Evolutionary conservation across 2,113 vertebrate genomes (phyloP).

Genomic region (Toxostoma redivivum): DNA sequence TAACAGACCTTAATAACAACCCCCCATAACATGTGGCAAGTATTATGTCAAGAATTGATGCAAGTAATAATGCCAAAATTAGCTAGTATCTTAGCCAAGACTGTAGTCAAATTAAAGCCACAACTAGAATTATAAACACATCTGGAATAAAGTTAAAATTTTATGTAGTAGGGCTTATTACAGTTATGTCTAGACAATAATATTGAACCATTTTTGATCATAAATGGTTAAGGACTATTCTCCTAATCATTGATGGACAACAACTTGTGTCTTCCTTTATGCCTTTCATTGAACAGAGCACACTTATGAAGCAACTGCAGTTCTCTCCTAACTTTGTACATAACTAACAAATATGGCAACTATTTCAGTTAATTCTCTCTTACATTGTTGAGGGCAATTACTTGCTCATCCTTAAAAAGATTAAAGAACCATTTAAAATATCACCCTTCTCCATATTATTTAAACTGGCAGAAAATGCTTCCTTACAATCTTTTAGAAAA

Average conservation of each 20-base stretch:
- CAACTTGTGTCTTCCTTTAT: background rate
- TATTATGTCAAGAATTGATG: constrained; percentile 77
- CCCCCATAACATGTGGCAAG: constrained; percentile 28
- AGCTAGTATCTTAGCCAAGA: constrained; percentile 67
- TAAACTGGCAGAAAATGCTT: background rate
- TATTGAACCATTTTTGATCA: constrained; percentile 32
- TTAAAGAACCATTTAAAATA: background rate
- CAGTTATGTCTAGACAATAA: constrained; percentile 65
- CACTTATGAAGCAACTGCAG: background rate
- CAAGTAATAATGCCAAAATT: constrained; percentile 78
- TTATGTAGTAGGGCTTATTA: constrained; percentile 60
- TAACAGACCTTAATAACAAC: background rate
- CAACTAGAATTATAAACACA: constrained; percentile 66
- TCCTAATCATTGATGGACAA: constrained; percentile 24
- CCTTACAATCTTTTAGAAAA: background rate
- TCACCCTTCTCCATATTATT: background rate
- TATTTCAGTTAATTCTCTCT: constrained; percentile 3
- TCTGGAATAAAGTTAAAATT: constrained; percentile 61
- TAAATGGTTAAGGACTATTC: constrained; percentile 53
- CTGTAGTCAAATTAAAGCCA: constrained; percentile 65
- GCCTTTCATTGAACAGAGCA: constrained; percentile 21
- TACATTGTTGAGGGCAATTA: background rate
- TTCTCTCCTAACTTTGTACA: background rate
- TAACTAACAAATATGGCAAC: background rate
- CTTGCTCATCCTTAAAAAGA: background rate